Evolutionary conservation across 2,113 vertebrate genomes (phyloP).

Genomic region (Platanista minor): DNA sequence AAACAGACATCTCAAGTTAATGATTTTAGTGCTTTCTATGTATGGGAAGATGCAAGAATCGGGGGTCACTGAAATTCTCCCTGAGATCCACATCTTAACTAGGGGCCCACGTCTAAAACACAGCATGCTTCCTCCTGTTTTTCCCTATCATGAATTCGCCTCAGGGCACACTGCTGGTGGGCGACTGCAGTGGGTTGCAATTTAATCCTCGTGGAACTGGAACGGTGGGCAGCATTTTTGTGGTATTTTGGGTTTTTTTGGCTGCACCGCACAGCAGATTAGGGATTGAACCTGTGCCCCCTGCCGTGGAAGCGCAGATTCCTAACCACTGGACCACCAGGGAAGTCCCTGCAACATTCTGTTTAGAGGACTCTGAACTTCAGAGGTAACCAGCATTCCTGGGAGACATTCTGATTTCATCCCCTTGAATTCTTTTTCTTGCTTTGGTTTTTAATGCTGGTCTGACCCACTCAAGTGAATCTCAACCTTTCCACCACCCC

Average conservation of each 20-base stretch:
- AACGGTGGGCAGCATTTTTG: background rate
- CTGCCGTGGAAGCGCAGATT: background rate
- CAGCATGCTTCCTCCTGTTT: background rate
- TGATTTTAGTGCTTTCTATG: background rate
- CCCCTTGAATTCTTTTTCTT: background rate
- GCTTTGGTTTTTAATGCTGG: background rate
- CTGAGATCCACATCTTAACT: background rate
- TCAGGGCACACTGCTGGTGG: no score
- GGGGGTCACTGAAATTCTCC: background rate
- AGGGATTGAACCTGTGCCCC: background rate
- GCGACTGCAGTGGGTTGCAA: background rate
- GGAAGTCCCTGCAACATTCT: background rate
- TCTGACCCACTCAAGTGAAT: background rate
- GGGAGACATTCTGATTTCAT: background rate
- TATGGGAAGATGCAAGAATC: background rate
- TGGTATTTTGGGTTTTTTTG: background rate
- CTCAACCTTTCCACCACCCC: background rate
- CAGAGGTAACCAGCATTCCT: background rate
- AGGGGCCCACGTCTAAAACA: background rate
- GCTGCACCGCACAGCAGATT: rapidly evolving
- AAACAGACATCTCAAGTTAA: background rate
- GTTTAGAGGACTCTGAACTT: background rate
- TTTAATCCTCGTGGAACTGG: background rate
- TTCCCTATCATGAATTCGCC: no score
- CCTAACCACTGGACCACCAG: background rate